Evolutionary conservation across 2,888 invertebrate species (phyloP), one percentile per base, ranked within the genome.

Genomic region (Zele albiditarsus): DNA sequence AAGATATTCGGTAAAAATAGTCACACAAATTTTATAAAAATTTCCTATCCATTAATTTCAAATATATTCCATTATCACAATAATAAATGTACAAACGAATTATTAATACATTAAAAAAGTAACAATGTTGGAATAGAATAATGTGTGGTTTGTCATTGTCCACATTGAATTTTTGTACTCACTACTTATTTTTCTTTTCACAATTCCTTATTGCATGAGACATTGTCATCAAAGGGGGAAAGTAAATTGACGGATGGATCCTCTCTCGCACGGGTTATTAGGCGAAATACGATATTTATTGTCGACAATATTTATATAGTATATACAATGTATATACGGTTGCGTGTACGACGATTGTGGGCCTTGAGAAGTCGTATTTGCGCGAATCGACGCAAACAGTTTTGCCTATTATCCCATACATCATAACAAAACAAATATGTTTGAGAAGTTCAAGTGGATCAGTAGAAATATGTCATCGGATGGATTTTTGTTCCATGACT

Each of bases 1-100:
- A 23, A 84, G 82, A 83, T 88, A 88, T 73, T 84, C 87, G 87
- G 88, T 88, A 86, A 88, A 86, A 69, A 53, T 20, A 20, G 42
- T 57, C 25, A 12, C 20, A 31, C 8, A 25, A 42, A 42, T 20
- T 71, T 62, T 16, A 58, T 38, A 23, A 16, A 42, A 49, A 28
- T 57, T 42, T 25, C 14, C 20, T 31, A 20, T 46, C 27, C 14
- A 31, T 68, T 46, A 23, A 16, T 8, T 69, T 28, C 6, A 62
- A 28, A 28, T 62, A 28, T 6, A 62, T 28, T 42, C 12, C 6
- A 0, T 42, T 12, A 0, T 42, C 8, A 12, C 42, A 42, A 14
- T 14, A 8, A 42, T 31, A 62, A 5, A 28, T 31, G 28, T 28
- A n/a, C 16, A 31, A 62, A n/a, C n/a, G 31, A n/a, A 62, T 5